Base-by-base conservation (phyloP, 2,888 invertebrate genomes). In the Drosophila robusta region DNA sequence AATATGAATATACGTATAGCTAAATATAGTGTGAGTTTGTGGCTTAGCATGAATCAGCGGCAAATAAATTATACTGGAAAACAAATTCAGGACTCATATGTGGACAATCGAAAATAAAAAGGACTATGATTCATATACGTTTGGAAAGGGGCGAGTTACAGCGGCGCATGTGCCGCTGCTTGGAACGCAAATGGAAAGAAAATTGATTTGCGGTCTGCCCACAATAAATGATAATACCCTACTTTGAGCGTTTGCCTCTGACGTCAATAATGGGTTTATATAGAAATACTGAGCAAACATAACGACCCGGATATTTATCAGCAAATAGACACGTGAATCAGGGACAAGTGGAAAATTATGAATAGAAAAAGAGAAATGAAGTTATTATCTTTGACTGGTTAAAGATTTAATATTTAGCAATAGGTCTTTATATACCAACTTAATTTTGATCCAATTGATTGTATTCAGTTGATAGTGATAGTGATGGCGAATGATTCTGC, bases 61-160 rank as follows among this genome's bases (percentile, higher is more conserved):
- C 4, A 44, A 44, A 7, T 16, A n/a, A 44, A 32, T 44, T 24
- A 55, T 18, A 12, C 24, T 47, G 18, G 22, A 52, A 18, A 22
- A 7, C 1, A 32, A 12, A 9, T 4, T 18, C 11, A 38, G 32
- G 9, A 42, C 18, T 29, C 4, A 41, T n/a, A 36, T 12, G 36
- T 47, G 69, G 45, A 50, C 56, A 55, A 56, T 29, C 32, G 18
- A 18, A 18, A 18, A 11, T 0, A 26, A 8, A 51, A 60, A 60
- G 62, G 54, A 81, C 71, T 61, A 62, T 85, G 67, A 81, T 72
- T 84, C 79, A 78, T 66, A n/a, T 51, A 45, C 32, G 24, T 50
- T 16, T 12, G 18, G 29, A 16, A 26, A 42, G 45, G 22, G 9
- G 36, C 9, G 9, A 29, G 8, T 4, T 34, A 8, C 11, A 34